These are phyloP conservation scores for Caenorhabditis imperialis DNA, from an alignment of 2,888 invertebrate species.

Conservation along the genomic window DNA sequence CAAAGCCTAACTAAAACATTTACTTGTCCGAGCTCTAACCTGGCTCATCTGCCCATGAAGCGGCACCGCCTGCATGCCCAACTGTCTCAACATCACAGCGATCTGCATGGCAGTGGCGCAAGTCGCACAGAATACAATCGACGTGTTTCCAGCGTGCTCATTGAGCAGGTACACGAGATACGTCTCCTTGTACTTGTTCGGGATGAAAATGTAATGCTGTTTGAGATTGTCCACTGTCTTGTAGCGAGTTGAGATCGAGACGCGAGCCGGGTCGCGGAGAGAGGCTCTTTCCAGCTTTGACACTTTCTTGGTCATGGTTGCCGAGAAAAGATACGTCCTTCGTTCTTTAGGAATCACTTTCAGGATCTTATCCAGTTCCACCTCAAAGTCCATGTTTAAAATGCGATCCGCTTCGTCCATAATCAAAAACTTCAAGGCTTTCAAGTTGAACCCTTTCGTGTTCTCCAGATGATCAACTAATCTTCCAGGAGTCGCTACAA, in stretches of 20 bases:
- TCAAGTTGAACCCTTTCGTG: constrained; percentile 95
- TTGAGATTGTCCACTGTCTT: constrained; percentile 96
- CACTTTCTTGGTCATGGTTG: constrained; percentile 92
- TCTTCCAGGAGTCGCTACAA: constrained; percentile 86
- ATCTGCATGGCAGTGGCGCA: constrained; percentile 91
- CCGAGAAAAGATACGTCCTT: constrained; percentile 93
- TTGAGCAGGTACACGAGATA: constrained; percentile 95
- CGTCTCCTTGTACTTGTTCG: constrained; percentile 96
- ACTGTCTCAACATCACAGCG: constrained; percentile 89
- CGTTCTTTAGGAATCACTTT: constrained; percentile 92
- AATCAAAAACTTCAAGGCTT: constrained; percentile 86
- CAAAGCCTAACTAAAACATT: no score
- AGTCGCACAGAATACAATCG: constrained; percentile 96
- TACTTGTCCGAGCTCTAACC: no score
- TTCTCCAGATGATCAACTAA: constrained; percentile 88
- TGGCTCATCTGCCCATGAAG: constrained; percentile 99
- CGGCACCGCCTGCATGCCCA: constrained; percentile 92
- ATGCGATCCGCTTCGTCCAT: constrained; percentile 99
- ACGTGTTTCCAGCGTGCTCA: constrained; percentile 91
- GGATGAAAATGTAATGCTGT: constrained; percentile 95
- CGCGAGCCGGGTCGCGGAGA: constrained; percentile 91
- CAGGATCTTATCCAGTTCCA: constrained; percentile 92
- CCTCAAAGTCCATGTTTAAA: constrained; percentile 98
- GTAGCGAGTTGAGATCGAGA: constrained; percentile 91
- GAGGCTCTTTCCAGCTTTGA: constrained; percentile 96